phyloP scores from a whole-genome alignment of 2,888 invertebrate species.

The Epistrophe grossulariae region DNA sequence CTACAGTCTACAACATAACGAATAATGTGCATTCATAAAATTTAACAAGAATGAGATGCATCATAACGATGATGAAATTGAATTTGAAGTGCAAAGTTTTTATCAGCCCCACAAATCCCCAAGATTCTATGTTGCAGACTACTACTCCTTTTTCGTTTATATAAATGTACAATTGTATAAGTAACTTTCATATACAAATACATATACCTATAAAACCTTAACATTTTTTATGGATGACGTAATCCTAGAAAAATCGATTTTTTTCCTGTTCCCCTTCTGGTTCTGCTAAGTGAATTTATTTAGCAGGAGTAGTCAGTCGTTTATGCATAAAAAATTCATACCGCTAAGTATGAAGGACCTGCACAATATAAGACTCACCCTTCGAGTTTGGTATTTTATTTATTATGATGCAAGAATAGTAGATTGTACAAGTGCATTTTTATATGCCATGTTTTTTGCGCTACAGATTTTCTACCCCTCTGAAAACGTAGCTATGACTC shows the following conservation, averaged over 20 bases:
- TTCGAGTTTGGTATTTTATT: not conserved
- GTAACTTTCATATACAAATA: no score
- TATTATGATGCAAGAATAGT: not conserved
- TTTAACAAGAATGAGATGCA: no score
- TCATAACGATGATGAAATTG: no score
- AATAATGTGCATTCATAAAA: no score
- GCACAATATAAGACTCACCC: not conserved
- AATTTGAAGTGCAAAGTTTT: no score
- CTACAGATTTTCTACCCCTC: constrained; percentile 4
- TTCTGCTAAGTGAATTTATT: not conserved
- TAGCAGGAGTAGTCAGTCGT: not conserved
- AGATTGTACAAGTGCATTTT: constrained; percentile 3
- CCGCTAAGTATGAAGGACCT: not conserved
- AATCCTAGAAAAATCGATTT: constrained; percentile 8
- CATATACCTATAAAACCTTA: not conserved
- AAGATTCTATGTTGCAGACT: no score
- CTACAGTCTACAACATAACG: no score
- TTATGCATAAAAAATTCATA: not conserved
- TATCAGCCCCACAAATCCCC: not conserved
- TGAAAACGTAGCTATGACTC: not conserved
- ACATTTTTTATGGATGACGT: not conserved
- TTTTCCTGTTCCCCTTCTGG: not conserved
- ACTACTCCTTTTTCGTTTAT: no score
- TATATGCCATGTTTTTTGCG: not conserved
- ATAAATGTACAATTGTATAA: no score